Evolutionary conservation across 2,888 invertebrate species (phyloP).

Genomic region (Tupiocoris notatus): DNA sequence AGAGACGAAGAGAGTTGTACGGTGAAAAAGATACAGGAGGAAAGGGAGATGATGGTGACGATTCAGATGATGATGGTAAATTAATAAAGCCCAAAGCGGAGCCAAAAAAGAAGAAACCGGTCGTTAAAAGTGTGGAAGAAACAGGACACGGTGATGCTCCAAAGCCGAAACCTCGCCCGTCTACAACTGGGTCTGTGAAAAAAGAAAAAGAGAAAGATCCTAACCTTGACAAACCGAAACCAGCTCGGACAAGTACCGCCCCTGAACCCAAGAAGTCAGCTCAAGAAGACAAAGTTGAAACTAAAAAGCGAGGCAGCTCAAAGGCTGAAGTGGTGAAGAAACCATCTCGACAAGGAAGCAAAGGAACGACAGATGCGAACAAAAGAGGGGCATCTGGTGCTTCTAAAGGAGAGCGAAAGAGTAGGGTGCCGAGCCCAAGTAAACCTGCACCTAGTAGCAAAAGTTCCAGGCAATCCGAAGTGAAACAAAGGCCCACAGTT

Average conservation of each 20-base stretch:
- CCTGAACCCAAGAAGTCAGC: not conserved
- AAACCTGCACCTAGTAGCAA: not conserved
- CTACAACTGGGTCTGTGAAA: not conserved
- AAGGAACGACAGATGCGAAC: not conserved
- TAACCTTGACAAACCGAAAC: not conserved
- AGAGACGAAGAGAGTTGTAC: not conserved
- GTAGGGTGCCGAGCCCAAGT: not conserved
- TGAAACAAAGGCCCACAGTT: not conserved
- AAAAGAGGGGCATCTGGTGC: not conserved
- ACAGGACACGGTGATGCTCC: not conserved
- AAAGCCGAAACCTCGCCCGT: not conserved
- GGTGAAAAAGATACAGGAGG: conserved; percentile 1
- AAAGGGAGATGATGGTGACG: conserved; percentile 9
- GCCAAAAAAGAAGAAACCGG: conserved; percentile 11
- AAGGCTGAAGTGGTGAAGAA: not conserved
- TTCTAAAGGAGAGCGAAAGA: not conserved
- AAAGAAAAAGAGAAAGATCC: not conserved
- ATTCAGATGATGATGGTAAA: not conserved
- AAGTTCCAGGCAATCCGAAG: not conserved
- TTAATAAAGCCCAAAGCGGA: too few species aligned
- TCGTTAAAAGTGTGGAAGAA: not conserved
- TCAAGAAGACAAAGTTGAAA: not conserved
- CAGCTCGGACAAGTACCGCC: not conserved
- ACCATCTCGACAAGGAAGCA: not conserved
- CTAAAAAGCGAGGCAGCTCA: not conserved